phyloP scores from a whole-genome alignment of 2,888 invertebrate genomes.

The Mythimna albipuncta region DNA sequence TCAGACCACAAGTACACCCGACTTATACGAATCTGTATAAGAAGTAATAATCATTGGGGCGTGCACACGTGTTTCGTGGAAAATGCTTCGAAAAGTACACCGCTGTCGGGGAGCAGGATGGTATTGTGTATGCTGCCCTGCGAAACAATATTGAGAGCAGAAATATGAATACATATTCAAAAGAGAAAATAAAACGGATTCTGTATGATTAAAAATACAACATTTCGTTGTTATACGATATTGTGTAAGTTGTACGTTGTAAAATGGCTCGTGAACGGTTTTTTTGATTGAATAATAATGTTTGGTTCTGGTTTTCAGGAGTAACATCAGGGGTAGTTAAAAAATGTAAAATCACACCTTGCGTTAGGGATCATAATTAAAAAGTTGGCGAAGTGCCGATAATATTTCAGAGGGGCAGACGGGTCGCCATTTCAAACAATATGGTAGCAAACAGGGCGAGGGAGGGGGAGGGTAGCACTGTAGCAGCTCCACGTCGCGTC shows the following conservation, averaged over 20 bases:
- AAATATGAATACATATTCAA: constrained; percentile 82
- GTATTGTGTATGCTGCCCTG: constrained; percentile 68
- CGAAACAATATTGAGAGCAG: constrained; percentile 84
- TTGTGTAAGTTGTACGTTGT: constrained; percentile 48
- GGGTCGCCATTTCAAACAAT: constrained; percentile 70
- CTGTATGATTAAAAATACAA: constrained; percentile 70
- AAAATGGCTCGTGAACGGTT: constrained; percentile 14
- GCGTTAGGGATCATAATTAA: constrained; percentile 66
- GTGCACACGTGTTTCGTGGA: constrained; percentile 82
- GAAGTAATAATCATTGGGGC: constrained; percentile 86
- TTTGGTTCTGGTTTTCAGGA: not conserved
- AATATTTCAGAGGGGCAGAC: constrained; percentile 70
- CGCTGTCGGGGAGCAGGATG: constrained; percentile 67
- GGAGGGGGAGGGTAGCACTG: constrained; percentile 33
- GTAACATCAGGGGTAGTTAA: constrained; percentile 2
- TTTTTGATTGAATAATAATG: constrained; percentile 11
- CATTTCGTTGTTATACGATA: constrained; percentile 44
- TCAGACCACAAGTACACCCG: constrained; percentile 50
- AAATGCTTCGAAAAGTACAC: constrained; percentile 79
- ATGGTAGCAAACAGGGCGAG: constrained; percentile 71
- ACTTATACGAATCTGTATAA: constrained; percentile 72
- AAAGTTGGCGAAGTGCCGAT: constrained; percentile 72
- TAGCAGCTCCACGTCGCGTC: constrained; percentile 63
- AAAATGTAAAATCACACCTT: constrained; percentile 42
- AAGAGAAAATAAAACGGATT: constrained; percentile 74